A percentile compares a stretch with the other conserved stretches of the same genome.
Conservation (phyloP, 1,140 invertebrate genomes). For the Trichonephila clavata region DNA sequence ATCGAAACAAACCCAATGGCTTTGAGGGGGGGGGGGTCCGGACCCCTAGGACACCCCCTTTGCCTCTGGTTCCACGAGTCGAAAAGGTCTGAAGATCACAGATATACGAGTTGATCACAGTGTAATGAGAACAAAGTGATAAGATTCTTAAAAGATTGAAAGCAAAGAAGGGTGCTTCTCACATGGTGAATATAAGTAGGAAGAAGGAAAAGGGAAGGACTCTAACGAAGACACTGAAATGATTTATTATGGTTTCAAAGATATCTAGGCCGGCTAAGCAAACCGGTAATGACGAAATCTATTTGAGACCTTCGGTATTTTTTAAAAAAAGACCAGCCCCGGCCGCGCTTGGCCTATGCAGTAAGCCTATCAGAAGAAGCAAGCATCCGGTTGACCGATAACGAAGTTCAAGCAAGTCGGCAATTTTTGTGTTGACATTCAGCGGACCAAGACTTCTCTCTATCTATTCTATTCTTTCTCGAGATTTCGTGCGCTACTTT, state of each 20-base stretch:
- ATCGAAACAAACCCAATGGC: no score
- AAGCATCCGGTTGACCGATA: slow-evolving; percentile 32
- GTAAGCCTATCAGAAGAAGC: neutral
- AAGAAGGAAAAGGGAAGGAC: neutral
- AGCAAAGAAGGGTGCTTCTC: neutral
- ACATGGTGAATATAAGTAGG: neutral
- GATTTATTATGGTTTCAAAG: slow-evolving; percentile 3
- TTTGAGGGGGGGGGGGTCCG: no score
- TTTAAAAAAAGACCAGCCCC: neutral
- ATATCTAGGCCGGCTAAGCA: neutral
- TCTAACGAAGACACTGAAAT: neutral
- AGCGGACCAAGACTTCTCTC: neutral
- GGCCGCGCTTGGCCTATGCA: neutral
- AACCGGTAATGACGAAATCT: neutral
- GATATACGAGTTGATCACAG: no score
- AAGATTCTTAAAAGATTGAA: neutral
- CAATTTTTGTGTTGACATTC: slow-evolving; percentile 32
- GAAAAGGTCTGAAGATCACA: no score
- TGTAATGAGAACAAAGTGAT: no score
- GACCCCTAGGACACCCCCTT: no score
- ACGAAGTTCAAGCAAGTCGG: neutral
- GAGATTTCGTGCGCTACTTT: neutral
- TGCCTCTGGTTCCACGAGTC: no score
- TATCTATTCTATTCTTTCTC: neutral
- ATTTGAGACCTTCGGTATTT: neutral